A percentile compares a stretch with the other conserved stretches of the same genome.
Evolutionary conservation across 2,888 invertebrate species (phyloP).

Genomic region (Acronicta aceris): DNA sequence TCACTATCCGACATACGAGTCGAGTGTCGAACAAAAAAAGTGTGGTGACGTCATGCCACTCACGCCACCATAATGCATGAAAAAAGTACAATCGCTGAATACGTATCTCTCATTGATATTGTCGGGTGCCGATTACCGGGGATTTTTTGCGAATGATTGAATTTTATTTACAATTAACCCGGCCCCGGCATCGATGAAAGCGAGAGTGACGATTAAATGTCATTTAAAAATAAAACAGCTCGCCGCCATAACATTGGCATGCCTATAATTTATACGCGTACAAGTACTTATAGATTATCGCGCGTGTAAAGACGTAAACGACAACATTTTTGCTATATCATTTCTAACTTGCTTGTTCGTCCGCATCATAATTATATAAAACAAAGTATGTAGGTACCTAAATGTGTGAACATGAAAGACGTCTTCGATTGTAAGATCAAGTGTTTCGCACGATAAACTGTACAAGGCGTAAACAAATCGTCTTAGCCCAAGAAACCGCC

Average conservation of each 20-base stretch:
- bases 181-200: constrained; percentile 80
- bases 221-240: constrained; percentile 88
- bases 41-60: constrained; percentile 58
- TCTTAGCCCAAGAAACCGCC: constrained; percentile 81
- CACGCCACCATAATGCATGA: constrained; percentile 58
- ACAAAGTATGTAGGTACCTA: not conserved
- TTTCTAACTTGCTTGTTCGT: constrained; percentile 20
- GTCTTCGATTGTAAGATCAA: constrained; percentile 3
- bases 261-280: constrained; percentile 69
- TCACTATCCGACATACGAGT: constrained; percentile 34
- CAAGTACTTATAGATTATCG: constrained; percentile 25
- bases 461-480: constrained; percentile 73
- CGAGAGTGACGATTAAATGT: constrained; percentile 88
- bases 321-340: not conserved
- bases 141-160: constrained; percentile 88
- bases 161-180: constrained; percentile 89
- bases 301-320: constrained; percentile 4
- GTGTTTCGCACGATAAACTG: constrained; percentile 49
- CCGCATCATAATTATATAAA: not conserved
- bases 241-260: constrained; percentile 78
- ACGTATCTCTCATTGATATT: constrained; percentile 83
- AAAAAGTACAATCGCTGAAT: constrained; percentile 65
- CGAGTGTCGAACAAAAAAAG: constrained; percentile 48
- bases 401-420: not conserved
- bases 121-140: constrained; percentile 82